Evolutionary conservation across 2,113 vertebrate genomes (phyloP).

Genomic region (Megalops atlanticus): DNA sequence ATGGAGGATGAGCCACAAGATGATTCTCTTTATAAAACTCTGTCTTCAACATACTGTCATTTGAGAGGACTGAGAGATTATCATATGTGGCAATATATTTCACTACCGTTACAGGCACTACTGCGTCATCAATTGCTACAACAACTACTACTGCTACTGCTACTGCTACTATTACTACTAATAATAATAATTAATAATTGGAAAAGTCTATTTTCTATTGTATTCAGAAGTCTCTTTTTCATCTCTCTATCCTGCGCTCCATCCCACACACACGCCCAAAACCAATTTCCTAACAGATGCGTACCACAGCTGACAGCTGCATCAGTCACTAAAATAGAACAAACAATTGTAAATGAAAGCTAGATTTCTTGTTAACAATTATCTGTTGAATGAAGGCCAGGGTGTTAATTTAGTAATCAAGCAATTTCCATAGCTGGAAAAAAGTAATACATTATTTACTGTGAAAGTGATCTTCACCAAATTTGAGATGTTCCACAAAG

Average conservation of each 20-base stretch:
- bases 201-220: too few species aligned
- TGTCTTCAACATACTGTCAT: not conserved
- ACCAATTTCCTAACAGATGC: slow-evolving; percentile 61
- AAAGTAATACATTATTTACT: slow-evolving; percentile 47
- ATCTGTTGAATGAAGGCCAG: slow-evolving; percentile 43
- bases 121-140: too few species aligned
- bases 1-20: not conserved
- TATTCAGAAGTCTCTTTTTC: slow-evolving; percentile 10
- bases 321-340: slow-evolving; percentile 44
- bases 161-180: too few species aligned
- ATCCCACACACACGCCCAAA: not conserved
- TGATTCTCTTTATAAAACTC: not conserved
- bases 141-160: too few species aligned
- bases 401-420: slow-evolving; percentile 71
- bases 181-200: too few species aligned
- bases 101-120: too few species aligned
- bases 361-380: slow-evolving; percentile 54
- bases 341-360: slow-evolving; percentile 50
- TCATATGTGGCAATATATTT: too few species aligned
- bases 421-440: slow-evolving; percentile 51
- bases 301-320: slow-evolving; percentile 71
- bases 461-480: slow-evolving; percentile 37
- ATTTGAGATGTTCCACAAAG: slow-evolving; percentile 24
- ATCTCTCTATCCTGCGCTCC: not conserved
- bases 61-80: not conserved